These are phyloP conservation scores for Petrocephalus microphthalmus DNA, from an alignment of 2,113 vertebrate species.

Conservation along the genomic window DNA sequence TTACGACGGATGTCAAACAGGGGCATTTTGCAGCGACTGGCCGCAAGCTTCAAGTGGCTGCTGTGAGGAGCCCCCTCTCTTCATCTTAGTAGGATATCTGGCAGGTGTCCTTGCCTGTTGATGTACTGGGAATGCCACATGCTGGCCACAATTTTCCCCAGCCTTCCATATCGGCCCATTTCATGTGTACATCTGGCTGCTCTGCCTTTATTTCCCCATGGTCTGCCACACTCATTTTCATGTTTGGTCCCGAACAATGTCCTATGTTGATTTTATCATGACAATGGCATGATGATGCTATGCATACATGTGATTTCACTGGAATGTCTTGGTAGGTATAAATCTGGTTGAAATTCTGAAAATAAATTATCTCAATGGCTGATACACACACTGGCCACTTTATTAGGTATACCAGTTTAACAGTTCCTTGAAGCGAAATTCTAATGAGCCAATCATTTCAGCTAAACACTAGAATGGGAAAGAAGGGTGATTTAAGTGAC, in stretches of 20 bases:
- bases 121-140: neutral
- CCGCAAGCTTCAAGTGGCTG: neutral
- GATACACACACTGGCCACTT: neutral
- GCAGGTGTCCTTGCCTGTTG: neutral
- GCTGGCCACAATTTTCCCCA: neutral
- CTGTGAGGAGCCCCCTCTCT: neutral
- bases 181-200: neutral
- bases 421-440: neutral
- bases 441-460: neutral
- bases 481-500: neutral
- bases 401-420: neutral
- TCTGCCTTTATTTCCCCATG: neutral
- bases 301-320: neutral
- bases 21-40: neutral
- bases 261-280: neutral
- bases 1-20: neutral
- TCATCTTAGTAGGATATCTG: neutral
- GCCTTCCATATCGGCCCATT: neutral
- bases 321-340: neutral
- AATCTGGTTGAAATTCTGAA: neutral
- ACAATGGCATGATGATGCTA: neutral
- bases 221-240: neutral
- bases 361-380: neutral
- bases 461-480: neutral
- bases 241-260: neutral